A percentile compares a stretch with the other conserved stretches of the same genome.
Conservation (phyloP, 1,140 invertebrate species). For the Drosophila pandora region DNA sequence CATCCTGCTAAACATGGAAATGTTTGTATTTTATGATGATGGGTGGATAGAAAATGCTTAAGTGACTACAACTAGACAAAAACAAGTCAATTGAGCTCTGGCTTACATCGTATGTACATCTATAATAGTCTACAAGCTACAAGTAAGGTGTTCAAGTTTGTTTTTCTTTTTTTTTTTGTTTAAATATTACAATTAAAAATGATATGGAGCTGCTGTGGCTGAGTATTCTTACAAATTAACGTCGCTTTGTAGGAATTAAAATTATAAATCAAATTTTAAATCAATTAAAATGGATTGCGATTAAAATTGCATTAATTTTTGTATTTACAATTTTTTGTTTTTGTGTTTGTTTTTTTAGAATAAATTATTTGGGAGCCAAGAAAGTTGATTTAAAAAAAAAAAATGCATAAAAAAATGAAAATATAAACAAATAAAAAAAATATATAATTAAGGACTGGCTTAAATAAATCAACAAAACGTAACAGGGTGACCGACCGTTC, state of each 20-base stretch:
- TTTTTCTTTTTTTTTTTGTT: too few relatives aligned
- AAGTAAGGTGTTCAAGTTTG: conserved; percentile 20
- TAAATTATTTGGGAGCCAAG: conserved; percentile 17
- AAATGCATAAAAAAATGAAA: too few relatives aligned
- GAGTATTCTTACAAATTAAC: conserved; percentile 36
- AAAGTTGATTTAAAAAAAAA: conserved; percentile 13
- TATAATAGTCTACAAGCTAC: conserved; percentile 9
- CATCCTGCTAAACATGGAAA: conserved; percentile 18
- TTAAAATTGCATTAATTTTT: conserved; percentile 6
- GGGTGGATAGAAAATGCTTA: conserved; percentile 8
- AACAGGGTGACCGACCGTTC: conserved; percentile 13
- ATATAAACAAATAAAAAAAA: conserved; percentile 9
- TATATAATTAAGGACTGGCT: conserved; percentile 3
- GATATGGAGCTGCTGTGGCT: conserved; percentile 34
- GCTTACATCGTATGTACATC: conserved; percentile 40
- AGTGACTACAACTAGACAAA: conserved; percentile 29
- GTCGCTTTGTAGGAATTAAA: conserved; percentile 6
- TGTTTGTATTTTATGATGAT: neutral
- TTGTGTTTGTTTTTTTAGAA: conserved; percentile 11
- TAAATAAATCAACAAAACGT: conserved; percentile 25
- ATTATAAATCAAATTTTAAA: neutral
- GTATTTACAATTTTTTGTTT: conserved; percentile 24
- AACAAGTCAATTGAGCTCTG: conserved; percentile 26
- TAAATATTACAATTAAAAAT: conserved; percentile 24
- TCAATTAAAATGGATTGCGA: too few relatives aligned